phyloP scores from a whole-genome alignment of 2,797 vertebrate species.

The Amazonetta brasiliensis region DNA sequence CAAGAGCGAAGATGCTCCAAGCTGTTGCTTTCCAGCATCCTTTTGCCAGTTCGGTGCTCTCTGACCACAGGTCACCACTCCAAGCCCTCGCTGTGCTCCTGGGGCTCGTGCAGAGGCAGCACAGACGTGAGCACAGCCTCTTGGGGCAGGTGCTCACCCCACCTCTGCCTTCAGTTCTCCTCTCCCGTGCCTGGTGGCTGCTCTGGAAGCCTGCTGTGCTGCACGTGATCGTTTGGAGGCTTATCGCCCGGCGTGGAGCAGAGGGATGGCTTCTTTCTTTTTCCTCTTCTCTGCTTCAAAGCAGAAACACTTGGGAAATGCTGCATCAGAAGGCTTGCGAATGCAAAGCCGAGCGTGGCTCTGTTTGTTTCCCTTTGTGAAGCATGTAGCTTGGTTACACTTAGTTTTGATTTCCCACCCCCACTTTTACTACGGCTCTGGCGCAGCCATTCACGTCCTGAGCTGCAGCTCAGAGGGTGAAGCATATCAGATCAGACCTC shows the following conservation, averaged over 20 bases:
- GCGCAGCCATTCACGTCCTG: background rate
- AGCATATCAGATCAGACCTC: background rate
- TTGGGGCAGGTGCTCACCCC: background rate
- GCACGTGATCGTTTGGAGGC: background rate
- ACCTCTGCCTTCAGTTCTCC: background rate
- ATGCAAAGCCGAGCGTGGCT: background rate
- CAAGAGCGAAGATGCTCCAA: accelerated
- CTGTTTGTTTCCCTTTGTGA: background rate
- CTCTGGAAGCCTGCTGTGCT: background rate
- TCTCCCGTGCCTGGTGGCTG: background rate
- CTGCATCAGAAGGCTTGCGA: background rate
- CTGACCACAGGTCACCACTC: background rate
- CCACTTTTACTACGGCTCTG: background rate
- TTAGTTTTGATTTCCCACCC: background rate
- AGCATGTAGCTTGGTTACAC: background rate
- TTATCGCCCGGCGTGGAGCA: background rate
- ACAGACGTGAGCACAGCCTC: accelerated
- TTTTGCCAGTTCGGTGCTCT: background rate
- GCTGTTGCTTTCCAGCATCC: background rate
- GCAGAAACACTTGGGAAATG: background rate
- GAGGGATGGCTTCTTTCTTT: background rate
- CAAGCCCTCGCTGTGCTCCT: accelerated
- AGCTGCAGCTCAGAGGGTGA: background rate
- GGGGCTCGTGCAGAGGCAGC: background rate
- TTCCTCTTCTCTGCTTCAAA: background rate